phyloP scores from a whole-genome alignment of 1,140 invertebrate species.

The Acyrthosiphon pisum region DNA sequence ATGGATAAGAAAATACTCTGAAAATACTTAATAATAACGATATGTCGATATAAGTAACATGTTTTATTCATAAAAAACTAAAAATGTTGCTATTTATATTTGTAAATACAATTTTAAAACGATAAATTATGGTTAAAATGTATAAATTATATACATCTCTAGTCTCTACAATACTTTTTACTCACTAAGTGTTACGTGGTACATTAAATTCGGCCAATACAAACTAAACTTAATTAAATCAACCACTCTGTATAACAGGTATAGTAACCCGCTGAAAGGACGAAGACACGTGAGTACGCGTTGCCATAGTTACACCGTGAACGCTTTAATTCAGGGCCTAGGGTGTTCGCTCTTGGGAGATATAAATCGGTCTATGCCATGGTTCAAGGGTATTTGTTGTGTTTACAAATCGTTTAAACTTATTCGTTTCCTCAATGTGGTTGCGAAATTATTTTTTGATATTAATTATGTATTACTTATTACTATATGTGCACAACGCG shows the following conservation, averaged over 20 bases:
- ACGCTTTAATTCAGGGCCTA: neutral
- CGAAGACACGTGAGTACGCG: neutral
- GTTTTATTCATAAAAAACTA: too few species aligned
- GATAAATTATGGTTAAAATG: too few species aligned
- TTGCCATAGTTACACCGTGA: neutral
- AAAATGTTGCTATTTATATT: too few species aligned
- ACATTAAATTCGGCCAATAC: neutral
- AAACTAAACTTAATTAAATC: neutral
- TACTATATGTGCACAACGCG: neutral
- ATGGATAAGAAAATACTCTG: too few species aligned
- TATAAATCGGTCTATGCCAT: neutral
- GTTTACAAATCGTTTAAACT: constrained; percentile 11
- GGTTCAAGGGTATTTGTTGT: constrained; percentile 27
- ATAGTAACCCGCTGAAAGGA: neutral
- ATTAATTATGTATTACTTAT: neutral
- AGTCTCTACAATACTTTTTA: too few species aligned
- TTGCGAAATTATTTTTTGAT: constrained; percentile 27
- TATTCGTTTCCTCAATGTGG: constrained; percentile 13
- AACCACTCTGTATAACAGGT: constrained; percentile 28
- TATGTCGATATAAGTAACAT: too few species aligned
- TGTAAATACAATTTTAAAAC: too few species aligned
- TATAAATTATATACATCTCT: too few species aligned
- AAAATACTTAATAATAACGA: too few species aligned
- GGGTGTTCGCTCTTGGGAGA: neutral
- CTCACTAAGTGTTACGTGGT: neutral